Percentiles rank a stretch among this genome's conserved stretches.
Conservation (phyloP, 2,113 vertebrate genomes). For the Prietella phreatophila region DNA sequence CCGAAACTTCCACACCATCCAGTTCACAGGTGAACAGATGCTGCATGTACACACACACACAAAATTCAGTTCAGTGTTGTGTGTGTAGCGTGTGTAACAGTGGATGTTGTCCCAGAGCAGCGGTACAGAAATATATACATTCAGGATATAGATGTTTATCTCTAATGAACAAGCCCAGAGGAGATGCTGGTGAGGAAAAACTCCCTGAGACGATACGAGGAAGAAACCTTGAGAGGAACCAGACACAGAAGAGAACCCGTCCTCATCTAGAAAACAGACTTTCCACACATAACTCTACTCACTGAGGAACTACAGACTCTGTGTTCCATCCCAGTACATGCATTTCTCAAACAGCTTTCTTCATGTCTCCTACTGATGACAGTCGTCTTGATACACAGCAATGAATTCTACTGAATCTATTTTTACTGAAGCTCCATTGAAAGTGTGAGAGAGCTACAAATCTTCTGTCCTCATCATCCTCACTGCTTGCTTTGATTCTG, state of each 20-base stretch:
- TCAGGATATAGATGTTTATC: no score
- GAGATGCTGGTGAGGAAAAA: not conserved
- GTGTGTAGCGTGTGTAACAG: no score
- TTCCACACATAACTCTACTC: not conserved
- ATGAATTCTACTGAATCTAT: not conserved
- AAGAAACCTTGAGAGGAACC: not conserved
- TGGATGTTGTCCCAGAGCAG: no score
- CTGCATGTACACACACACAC: conserved; percentile 60
- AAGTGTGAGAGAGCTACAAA: not conserved
- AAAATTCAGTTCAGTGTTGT: not conserved
- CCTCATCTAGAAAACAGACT: not conserved
- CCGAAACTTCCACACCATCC: conserved; percentile 69
- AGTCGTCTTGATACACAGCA: not conserved
- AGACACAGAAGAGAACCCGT: not conserved
- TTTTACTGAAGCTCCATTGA: not conserved
- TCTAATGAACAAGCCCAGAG: no score
- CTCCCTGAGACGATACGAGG: not conserved
- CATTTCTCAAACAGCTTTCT: no score
- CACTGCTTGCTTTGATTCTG: not conserved
- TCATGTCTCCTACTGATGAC: no score
- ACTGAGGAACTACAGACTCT: not conserved
- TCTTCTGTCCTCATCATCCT: not conserved
- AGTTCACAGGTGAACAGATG: conserved; percentile 82
- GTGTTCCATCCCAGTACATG: no score
- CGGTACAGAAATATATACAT: no score